These are phyloP conservation scores for Zosterops borbonicus DNA, from an alignment of 2,113 vertebrate species.

Conservation along the genomic window DNA sequence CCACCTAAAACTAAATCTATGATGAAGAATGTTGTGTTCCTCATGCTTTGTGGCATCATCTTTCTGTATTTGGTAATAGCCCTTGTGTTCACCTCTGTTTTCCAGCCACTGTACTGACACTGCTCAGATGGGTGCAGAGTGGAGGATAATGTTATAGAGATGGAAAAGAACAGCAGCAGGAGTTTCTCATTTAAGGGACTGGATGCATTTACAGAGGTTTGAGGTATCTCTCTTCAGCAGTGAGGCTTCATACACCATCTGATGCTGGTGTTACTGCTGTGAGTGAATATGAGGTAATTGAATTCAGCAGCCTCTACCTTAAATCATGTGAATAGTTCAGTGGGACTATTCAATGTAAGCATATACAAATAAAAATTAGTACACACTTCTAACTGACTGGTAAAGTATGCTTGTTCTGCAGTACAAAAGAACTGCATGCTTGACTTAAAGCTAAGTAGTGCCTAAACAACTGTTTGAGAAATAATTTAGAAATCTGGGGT, in stretches of 20 bases:
- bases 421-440: background rate
- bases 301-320: background rate
- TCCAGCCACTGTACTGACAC: background rate
- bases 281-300: background rate
- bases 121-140: background rate
- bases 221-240: background rate
- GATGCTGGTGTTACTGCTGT: background rate
- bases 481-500: background rate
- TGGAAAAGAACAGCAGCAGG: background rate
- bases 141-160: background rate
- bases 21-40: background rate
- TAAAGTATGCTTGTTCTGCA: background rate
- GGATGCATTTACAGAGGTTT: background rate
- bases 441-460: background rate
- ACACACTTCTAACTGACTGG: background rate
- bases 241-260: background rate
- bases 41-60: background rate
- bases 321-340: background rate
- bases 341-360: background rate
- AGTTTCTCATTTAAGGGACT: background rate
- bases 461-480: background rate
- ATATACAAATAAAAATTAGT: background rate
- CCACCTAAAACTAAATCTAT: background rate
- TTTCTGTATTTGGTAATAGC: background rate
- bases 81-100: background rate